A percentile compares a stretch with the other conserved stretches of the same genome.
Conservation (phyloP, 2,888 invertebrate species). For the Melikaiella ostensackeni region DNA sequence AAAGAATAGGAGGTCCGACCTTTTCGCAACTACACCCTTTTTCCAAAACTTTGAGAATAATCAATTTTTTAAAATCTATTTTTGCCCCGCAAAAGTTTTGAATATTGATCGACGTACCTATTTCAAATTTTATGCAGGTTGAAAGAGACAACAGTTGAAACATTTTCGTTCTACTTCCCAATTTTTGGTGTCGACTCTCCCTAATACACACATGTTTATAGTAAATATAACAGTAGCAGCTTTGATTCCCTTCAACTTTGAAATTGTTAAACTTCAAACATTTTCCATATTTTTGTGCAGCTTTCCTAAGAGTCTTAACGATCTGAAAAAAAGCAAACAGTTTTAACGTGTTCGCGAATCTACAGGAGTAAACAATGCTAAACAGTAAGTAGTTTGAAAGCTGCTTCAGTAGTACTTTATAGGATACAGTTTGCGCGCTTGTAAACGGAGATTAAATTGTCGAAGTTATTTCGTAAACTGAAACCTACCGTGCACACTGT, state of each 20-base stretch:
- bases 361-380: conserved; percentile 3
- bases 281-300: neutral
- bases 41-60: no score
- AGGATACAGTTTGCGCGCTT: conserved; percentile 6
- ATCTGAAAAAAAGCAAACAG: neutral
- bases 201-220: no score
- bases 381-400: conserved; percentile 33
- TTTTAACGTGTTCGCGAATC: neutral
- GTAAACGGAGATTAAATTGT: conserved; percentile 36
- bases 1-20: no score
- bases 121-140: no score
- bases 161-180: no score
- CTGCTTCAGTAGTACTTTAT: conserved; percentile 21
- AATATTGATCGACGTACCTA: no score
- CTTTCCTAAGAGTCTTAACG: neutral
- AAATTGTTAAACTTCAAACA: neutral
- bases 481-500: conserved; percentile 19
- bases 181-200: no score
- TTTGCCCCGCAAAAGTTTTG: no score
- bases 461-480: conserved; percentile 37
- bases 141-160: no score
- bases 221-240: no score
- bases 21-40: no score
- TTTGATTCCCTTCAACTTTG: neutral
- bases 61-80: no score